Evolutionary conservation across 2,113 vertebrate genomes (phyloP).

Genomic region (Amblyornis subalaris): DNA sequence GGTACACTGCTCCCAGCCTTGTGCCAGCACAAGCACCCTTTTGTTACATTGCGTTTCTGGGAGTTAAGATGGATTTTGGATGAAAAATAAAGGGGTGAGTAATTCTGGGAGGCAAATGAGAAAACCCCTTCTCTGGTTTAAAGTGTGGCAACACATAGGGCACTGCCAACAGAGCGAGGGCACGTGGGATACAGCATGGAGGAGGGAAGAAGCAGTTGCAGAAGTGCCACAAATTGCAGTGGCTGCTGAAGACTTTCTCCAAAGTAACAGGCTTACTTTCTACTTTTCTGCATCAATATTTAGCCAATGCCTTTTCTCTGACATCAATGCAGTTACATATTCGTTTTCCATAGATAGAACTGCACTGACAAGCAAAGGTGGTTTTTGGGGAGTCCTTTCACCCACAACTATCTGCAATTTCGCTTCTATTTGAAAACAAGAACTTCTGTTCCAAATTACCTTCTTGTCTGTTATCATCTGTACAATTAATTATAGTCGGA

Average conservation of each 20-base stretch:
- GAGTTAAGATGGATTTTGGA: not conserved
- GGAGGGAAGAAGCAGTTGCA: not conserved
- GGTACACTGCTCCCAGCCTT: not conserved
- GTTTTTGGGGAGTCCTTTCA: not conserved
- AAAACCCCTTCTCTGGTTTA: not conserved
- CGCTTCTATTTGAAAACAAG: not conserved
- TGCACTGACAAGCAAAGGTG: not conserved
- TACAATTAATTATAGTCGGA: not conserved
- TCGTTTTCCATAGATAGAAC: not conserved
- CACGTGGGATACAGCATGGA: accelerated
- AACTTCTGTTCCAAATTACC: not conserved
- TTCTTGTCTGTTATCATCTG: not conserved
- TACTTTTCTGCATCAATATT: not conserved
- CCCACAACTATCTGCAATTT: not conserved
- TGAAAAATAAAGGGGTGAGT: not conserved
- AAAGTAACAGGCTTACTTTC: not conserved
- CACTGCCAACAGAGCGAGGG: not conserved
- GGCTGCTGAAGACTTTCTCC: not conserved
- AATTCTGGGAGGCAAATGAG: not conserved
- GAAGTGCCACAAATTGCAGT: not conserved
- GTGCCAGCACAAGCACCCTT: not conserved
- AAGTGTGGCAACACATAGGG: not conserved
- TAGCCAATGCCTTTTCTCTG: not conserved
- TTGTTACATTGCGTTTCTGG: not conserved
- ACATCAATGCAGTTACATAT: not conserved